Conservation (phyloP, 2,888 invertebrate species). For the Zaprionus lineosus region DNA sequence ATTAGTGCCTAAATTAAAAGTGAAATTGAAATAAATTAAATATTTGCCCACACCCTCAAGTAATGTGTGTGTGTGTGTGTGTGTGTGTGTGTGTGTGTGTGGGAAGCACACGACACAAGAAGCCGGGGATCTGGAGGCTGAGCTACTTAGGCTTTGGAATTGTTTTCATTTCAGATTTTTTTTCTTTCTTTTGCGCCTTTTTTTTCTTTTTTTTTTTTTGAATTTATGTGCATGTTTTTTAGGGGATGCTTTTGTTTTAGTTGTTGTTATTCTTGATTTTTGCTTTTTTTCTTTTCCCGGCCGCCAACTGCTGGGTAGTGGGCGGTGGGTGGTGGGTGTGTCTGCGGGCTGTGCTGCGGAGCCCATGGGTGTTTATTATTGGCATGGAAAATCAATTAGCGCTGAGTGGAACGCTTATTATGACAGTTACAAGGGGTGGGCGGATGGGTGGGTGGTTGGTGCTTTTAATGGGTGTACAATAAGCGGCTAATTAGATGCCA, state of each 20-base stretch:
- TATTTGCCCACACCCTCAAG: conserved; percentile 55
- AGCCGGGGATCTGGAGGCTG: conserved; percentile 22
- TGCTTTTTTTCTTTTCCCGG: background rate
- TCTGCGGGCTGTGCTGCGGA: too few species aligned
- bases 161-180: conserved; percentile 37
- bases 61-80: too few species aligned
- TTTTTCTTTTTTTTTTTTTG: conserved; percentile 19
- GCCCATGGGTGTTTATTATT: conserved; percentile 70
- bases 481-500: conserved; percentile 52
- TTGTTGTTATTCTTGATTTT: too few species aligned
- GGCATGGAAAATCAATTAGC: conserved; percentile 67
- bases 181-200: conserved; percentile 11
- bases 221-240: conserved; percentile 58
- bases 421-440: background rate
- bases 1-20: conserved; percentile 78
- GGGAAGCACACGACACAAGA: too few species aligned
- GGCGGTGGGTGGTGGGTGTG: too few species aligned
- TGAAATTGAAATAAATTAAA: conserved; percentile 79
- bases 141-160: conserved; percentile 20
- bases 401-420: conserved; percentile 38
- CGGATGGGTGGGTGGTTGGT: background rate
- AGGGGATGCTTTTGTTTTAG: background rate
- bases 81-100: too few species aligned
- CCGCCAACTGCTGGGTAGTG: too few species aligned
- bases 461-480: conserved; percentile 4